These are phyloP conservation scores for Epizoanthus ramosus DNA, from an alignment of 92 coral and sea anemone genomes.

Conservation along the genomic window DNA sequence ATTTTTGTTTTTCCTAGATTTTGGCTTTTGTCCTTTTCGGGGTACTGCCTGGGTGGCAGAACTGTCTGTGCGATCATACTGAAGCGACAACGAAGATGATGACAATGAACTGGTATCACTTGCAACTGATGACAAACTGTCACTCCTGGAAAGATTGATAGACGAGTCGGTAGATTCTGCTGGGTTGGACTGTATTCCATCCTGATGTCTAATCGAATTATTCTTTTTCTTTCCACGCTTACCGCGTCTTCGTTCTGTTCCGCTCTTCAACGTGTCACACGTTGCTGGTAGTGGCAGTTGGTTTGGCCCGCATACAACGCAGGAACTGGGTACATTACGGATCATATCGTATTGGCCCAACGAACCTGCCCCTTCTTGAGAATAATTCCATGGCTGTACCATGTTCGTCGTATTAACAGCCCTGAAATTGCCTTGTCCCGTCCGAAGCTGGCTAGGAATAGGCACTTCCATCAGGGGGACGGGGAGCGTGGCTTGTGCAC, in stretches of 20 bases:
- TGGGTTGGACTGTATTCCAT: neutral
- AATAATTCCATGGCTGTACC: neutral
- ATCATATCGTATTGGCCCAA: neutral
- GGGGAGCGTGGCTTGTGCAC: neutral
- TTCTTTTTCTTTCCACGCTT: no score
- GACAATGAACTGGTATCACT: conserved; percentile 17
- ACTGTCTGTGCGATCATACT: neutral
- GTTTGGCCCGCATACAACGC: no score
- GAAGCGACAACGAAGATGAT: neutral
- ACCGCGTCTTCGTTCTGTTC: no score
- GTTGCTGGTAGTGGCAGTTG: no score
- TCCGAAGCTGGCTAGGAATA: neutral
- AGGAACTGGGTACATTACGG: neutral
- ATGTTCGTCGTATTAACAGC: neutral
- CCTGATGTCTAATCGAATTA: neutral
- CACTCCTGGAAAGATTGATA: neutral
- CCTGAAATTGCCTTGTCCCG: no score
- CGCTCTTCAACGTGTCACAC: no score
- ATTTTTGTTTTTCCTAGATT: neutral
- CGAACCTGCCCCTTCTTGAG: neutral
- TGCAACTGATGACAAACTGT: neutral
- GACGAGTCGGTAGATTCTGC: neutral
- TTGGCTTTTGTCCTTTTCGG: neutral
- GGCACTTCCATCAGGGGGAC: conserved; percentile 3
- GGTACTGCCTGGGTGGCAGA: neutral